A percentile compares a stretch with the other conserved stretches of the same genome.
phyloP scores from a whole-genome alignment of 2,797 vertebrate genomes.

The Tenualosa thibaudeaui region DNA sequence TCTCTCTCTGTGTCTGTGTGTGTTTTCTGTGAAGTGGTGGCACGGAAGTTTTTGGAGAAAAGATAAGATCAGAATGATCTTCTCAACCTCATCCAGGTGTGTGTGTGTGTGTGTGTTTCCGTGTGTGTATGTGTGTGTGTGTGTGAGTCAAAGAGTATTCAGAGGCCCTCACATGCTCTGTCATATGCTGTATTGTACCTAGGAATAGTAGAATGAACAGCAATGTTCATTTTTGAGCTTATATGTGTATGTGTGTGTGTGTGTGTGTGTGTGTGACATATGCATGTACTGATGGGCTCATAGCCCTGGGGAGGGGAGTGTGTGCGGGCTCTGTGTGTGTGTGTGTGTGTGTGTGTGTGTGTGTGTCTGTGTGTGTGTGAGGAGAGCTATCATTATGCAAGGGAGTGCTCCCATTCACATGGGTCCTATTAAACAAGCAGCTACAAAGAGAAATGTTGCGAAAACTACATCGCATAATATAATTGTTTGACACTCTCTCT shows the following conservation, averaged over 20 bases:
- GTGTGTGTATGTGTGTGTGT: background rate
- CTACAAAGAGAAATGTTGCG: no score
- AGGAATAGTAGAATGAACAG: no score
- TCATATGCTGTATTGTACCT: no score
- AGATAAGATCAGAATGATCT: constrained; percentile 1
- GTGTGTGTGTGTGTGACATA: background rate
- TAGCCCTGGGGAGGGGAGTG: background rate
- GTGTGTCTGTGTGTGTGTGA: no score
- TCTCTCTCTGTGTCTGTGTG: background rate
- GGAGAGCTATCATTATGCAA: background rate
- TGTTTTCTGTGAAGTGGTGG: constrained; percentile 22
- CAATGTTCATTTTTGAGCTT: constrained; percentile 15
- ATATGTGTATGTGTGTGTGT: constrained; percentile 29
- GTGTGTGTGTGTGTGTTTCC: background rate
- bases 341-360: no score
- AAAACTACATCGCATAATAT: no score
- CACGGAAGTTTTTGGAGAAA: background rate
- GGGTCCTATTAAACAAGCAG: no score
- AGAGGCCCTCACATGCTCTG: background rate
- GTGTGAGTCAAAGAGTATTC: background rate
- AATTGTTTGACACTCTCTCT: background rate
- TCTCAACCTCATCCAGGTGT: background rate
- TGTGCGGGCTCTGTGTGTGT: no score
- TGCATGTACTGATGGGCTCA: background rate
- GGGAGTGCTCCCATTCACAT: no score